A percentile compares a stretch with the other conserved stretches of the same genome.
Conservation (phyloP, 2,797 vertebrate genomes). For the Oreochromis mossambicus region DNA sequence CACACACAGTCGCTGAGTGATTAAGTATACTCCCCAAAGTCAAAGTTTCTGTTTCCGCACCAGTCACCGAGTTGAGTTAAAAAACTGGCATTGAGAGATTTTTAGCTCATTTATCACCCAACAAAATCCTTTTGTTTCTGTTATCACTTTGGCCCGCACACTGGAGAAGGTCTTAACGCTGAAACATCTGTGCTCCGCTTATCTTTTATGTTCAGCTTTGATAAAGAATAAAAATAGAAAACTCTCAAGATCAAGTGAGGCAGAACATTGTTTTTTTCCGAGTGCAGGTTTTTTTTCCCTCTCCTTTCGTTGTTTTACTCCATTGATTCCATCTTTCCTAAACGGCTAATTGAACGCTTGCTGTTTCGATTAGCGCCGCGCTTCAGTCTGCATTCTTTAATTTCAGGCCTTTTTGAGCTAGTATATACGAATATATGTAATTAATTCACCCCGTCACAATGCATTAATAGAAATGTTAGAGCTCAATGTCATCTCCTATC, state of each 20-base stretch:
- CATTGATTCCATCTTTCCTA: slow-evolving; percentile 46
- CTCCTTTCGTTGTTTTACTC: slow-evolving; percentile 36
- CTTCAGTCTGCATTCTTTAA: slow-evolving; percentile 40
- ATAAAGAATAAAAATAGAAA: slow-evolving; percentile 54
- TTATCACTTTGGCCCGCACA: slow-evolving; percentile 13
- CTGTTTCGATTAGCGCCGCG: slow-evolving; percentile 33
- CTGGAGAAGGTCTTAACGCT: slow-evolving; percentile 4
- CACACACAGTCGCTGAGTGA: not conserved
- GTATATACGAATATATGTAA: slow-evolving; percentile 45
- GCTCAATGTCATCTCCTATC: slow-evolving; percentile 33
- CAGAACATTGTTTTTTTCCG: slow-evolving; percentile 11
- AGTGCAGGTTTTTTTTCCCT: not conserved
- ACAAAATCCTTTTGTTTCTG: slow-evolving; percentile 16
- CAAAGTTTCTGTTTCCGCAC: not conserved
- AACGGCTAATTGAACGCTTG: slow-evolving; percentile 51
- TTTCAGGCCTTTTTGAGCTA: slow-evolving; percentile 49
- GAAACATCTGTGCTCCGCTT: slow-evolving; percentile 7
- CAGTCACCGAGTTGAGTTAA: slow-evolving; percentile 3
- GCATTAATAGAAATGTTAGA: slow-evolving; percentile 47
- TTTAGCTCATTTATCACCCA: slow-evolving; percentile 26
- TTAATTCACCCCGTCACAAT: slow-evolving; percentile 41
- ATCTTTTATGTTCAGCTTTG: slow-evolving; percentile 40
- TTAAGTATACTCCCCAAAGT: not conserved
- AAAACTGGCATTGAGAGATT: slow-evolving; percentile 18
- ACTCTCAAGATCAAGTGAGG: slow-evolving; percentile 26